A percentile compares a stretch with the other conserved stretches of the same genome.
These are phyloP conservation scores for Ibidorhyncha struthersii DNA, from an alignment of 2,113 vertebrate species.

Conservation along the genomic window DNA sequence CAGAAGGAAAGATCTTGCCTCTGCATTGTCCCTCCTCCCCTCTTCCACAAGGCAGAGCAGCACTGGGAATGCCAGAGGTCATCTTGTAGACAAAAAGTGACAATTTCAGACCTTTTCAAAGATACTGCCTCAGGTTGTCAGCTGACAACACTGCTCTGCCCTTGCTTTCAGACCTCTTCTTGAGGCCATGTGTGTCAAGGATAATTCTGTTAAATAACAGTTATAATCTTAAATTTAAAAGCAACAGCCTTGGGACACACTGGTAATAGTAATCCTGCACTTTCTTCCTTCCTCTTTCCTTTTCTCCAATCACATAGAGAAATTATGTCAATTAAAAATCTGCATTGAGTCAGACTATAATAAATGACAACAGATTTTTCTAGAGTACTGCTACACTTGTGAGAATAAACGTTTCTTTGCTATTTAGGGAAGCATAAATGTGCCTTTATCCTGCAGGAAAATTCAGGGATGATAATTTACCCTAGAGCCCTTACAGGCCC, in stretches of 20 bases:
- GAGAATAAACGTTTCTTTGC: background rate
- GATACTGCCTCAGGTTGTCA: background rate
- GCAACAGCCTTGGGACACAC: background rate
- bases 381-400: background rate
- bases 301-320: background rate
- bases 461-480: background rate
- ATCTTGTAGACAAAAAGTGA: conserved; percentile 15
- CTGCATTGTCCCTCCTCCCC: background rate
- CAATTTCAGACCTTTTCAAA: conserved; percentile 44
- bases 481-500: background rate
- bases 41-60: background rate
- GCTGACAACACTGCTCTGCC: background rate
- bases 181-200: conserved; percentile 27
- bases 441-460: background rate
- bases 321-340: conserved; percentile 22
- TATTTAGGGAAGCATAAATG: background rate
- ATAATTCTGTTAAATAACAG: conserved; percentile 47
- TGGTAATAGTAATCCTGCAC: background rate
- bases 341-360: background rate
- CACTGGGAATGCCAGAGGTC: background rate
- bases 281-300: background rate
- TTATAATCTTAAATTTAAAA: conserved; percentile 49
- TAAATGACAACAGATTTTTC: background rate
- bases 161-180: conserved; percentile 29
- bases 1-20: background rate